Percentiles rank a stretch among this genome's conserved stretches.
These are phyloP conservation scores for Venusia cambrica DNA, from an alignment of 2,888 invertebrate species.

Conservation along the genomic window DNA sequence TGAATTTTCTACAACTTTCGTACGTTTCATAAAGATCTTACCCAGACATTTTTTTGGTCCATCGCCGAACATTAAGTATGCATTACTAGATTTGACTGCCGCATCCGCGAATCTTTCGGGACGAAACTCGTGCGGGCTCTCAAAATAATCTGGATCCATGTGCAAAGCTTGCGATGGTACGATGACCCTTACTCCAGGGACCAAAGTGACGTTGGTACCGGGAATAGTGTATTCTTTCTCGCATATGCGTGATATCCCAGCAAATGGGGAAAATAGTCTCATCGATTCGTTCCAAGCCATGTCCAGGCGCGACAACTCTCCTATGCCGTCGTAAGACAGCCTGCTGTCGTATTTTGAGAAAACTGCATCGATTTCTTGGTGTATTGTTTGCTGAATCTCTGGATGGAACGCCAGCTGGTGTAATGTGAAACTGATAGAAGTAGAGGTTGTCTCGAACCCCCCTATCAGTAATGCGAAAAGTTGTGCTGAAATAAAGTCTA, in stretches of 20 bases:
- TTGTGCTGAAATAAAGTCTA: slow-evolving; percentile 33
- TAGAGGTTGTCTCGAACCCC: slow-evolving; percentile 42
- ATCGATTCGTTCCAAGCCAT: slow-evolving; percentile 40
- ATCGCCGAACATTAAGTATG: slow-evolving; percentile 38
- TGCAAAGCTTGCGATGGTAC: slow-evolving; percentile 41
- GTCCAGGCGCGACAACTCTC: slow-evolving; percentile 34
- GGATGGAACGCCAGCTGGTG: slow-evolving; percentile 45
- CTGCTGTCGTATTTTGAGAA: slow-evolving; percentile 34
- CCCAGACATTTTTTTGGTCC: slow-evolving; percentile 41
- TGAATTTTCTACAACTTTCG: no score
- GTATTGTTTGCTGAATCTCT: slow-evolving; percentile 43
- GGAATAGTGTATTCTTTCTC: slow-evolving; percentile 33
- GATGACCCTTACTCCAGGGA: slow-evolving; percentile 34
- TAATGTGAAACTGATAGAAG: slow-evolving; percentile 39
- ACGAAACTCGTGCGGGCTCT: slow-evolving; percentile 37
- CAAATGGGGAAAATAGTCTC: slow-evolving; percentile 37
- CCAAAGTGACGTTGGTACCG: slow-evolving; percentile 35
- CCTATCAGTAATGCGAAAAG: slow-evolving; percentile 37
- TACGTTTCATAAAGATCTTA: no score
- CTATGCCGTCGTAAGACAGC: slow-evolving; percentile 36
- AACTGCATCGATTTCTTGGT: slow-evolving; percentile 43
- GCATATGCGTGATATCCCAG: slow-evolving; percentile 32
- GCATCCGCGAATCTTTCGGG: slow-evolving; percentile 39
- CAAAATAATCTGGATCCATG: slow-evolving; percentile 37
- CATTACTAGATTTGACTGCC: slow-evolving; percentile 19